Evolutionary conservation across 2,113 vertebrate species (phyloP), one percentile per base, ranked within the genome.

Genomic region (Hippoglossus stenolepis): DNA sequence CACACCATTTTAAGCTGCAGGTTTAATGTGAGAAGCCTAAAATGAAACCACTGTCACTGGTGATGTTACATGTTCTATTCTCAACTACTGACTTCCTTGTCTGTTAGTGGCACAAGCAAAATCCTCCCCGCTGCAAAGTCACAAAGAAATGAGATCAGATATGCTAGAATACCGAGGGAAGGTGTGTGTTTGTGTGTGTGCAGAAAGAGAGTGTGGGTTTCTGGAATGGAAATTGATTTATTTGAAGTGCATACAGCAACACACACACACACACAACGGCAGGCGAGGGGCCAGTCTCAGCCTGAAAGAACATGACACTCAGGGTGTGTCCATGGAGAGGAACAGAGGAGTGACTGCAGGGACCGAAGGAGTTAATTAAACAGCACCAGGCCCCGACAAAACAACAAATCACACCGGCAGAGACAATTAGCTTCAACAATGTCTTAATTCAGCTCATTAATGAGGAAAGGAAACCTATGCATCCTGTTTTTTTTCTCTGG

Each of bases 221-320:
- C 14, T 18, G 45, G 45, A 49, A 18, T 18, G 45, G 45, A 65
- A 75, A 80, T 60, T 24, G 51, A 85, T 73, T 89, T 73, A 80
- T 82, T 66, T 82, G 72, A 75, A 75, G 70, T 79, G 64, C 31
- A 65, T 66, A 65, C 56, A 51, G 64, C 56, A 43, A 49, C 15
- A 49, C 45, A 17, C 45, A 47, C 54, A 5, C 45, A 47, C 38
- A 26, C 38, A 5, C 23, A 14, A 24, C 15, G 8, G 11, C 59
- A 51, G 51, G 21, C 35, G 1, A 58, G n/a, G 54, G 57, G 43
- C 57, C 65, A 54, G 70, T 73, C 73, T 80, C 60, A 64, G 67
- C 45, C 63, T 60, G 72, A 75, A 54, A 67, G 68, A 77, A 83
- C 51, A 51, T 26, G 68, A 75, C 76, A 73, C 63, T 66, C 72